These are phyloP conservation scores for Sphenopsis melanotis DNA, from an alignment of 2,797 vertebrate species.

Conservation along the genomic window DNA sequence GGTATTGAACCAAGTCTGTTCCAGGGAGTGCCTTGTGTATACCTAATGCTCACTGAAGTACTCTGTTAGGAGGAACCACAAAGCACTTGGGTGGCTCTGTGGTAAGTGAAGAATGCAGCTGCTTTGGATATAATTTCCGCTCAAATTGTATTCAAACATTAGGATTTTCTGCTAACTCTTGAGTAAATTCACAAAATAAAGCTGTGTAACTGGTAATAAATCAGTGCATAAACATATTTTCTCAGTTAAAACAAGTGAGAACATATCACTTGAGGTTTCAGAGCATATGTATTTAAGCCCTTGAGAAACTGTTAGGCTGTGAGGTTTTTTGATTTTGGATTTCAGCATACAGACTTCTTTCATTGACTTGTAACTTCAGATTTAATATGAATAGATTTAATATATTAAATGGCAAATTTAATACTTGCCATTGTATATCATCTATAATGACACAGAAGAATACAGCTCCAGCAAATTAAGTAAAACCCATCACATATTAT, in stretches of 20 bases:
- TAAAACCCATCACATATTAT: not conserved
- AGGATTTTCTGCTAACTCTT: constrained; percentile 10
- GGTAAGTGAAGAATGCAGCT: constrained; percentile 17
- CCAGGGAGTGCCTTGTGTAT: not conserved
- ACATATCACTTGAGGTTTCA: constrained; percentile 13
- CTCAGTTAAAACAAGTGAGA: constrained; percentile 18
- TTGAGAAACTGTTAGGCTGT: not conserved
- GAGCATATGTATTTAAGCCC: not conserved
- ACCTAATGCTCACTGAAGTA: not conserved
- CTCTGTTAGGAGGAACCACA: constrained; percentile 9
- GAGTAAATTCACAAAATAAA: constrained; percentile 22
- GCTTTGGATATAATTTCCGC: constrained; percentile 11
- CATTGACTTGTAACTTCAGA: not conserved
- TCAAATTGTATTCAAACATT: not conserved
- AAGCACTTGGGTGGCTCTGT: not conserved
- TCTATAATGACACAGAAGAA: not conserved
- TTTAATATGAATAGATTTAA: not conserved
- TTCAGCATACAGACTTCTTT: not conserved
- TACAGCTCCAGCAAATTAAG: not conserved
- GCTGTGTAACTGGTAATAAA: not conserved
- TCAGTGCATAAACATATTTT: not conserved
- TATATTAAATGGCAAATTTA: not conserved
- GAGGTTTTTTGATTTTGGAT: not conserved
- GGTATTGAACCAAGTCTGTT: not conserved
- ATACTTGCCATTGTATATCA: not conserved